Percentiles rank a stretch among this genome's conserved stretches.
Evolutionary conservation across 2,797 vertebrate species (phyloP).

Genomic region (Triplophysa bombifrons): DNA sequence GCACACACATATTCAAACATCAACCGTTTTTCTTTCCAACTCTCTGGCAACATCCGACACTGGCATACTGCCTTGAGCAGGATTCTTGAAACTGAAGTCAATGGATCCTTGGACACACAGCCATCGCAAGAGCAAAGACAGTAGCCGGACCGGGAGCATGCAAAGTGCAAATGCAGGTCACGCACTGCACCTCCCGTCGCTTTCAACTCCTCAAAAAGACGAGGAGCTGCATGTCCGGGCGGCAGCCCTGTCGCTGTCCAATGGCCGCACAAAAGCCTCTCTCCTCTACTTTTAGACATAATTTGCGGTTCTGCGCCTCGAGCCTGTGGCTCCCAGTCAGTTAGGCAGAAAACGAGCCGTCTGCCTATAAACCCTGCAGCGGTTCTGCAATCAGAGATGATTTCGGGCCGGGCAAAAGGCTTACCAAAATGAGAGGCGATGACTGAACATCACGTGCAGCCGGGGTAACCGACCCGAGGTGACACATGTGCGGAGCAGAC

Average conservation of each 20-base stretch:
- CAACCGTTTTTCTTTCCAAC: slow-evolving; percentile 47
- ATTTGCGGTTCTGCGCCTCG: slow-evolving; percentile 25
- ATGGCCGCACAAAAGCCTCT: slow-evolving; percentile 72
- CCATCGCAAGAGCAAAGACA: slow-evolving; percentile 77
- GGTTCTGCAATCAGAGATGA: slow-evolving; percentile 10
- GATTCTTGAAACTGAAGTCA: slow-evolving; percentile 70
- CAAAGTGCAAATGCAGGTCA: slow-evolving; percentile 84
- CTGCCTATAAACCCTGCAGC: slow-evolving; percentile 46
- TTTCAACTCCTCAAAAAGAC: slow-evolving; percentile 78
- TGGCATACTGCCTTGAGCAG: slow-evolving; percentile 74
- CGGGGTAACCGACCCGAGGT: slow-evolving; percentile 62
- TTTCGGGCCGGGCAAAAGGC: background rate
- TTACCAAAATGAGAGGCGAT: slow-evolving; percentile 32
- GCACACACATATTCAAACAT: slow-evolving; percentile 30
- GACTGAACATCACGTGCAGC: slow-evolving; percentile 25
- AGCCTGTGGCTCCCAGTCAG: slow-evolving; percentile 43
- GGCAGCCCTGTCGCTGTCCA: slow-evolving; percentile 75
- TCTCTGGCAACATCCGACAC: slow-evolving; percentile 68
- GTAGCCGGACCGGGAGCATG: slow-evolving; percentile 75
- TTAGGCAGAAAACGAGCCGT: slow-evolving; percentile 50
- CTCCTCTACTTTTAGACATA: slow-evolving; percentile 66
- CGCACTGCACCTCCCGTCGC: slow-evolving; percentile 76
- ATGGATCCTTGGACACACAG: slow-evolving; percentile 74
- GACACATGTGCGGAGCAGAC: slow-evolving; percentile 70
- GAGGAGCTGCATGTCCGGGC: slow-evolving; percentile 68